These are phyloP conservation scores for Drosophila insularis DNA, from an alignment of 1,140 invertebrate species.

Conservation along the genomic window DNA sequence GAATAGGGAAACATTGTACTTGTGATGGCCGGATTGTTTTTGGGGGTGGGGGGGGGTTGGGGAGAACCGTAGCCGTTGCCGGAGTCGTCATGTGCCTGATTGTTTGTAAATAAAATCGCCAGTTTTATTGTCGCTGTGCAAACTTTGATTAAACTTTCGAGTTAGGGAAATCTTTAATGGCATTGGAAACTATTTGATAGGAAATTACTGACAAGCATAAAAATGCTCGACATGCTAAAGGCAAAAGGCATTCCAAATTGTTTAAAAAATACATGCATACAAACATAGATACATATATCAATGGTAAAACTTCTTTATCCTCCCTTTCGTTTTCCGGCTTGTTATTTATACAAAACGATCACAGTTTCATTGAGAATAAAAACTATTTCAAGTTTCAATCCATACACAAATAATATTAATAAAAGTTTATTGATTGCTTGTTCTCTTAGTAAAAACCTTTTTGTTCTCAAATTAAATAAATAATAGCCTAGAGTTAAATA, in stretches of 20 bases:
- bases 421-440: too few species aligned
- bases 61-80: not conserved
- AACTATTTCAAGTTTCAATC: too few species aligned
- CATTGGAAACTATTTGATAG: not conserved
- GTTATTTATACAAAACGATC: not conserved
- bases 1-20: conserved; percentile 8
- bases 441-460: too few species aligned
- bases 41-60: not conserved
- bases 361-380: not conserved
- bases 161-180: conserved; percentile 25
- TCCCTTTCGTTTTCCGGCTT: not conserved
- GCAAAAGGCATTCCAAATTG: not conserved
- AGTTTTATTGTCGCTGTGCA: conserved; percentile 54
- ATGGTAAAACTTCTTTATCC: not conserved
- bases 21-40: not conserved
- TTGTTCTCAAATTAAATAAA: too few species aligned
- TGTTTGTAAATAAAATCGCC: conserved; percentile 59
- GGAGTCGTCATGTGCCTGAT: conserved; percentile 31
- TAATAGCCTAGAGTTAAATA: too few species aligned
- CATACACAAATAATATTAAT: too few species aligned
- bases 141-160: conserved; percentile 54
- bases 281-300: not conserved
- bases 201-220: conserved; percentile 3
- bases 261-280: not conserved
- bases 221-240: not conserved